A percentile compares a stretch with the other conserved stretches of the same genome.
phyloP scores from a whole-genome alignment of 2,888 invertebrate species.

The Apodemia mormo region DNA sequence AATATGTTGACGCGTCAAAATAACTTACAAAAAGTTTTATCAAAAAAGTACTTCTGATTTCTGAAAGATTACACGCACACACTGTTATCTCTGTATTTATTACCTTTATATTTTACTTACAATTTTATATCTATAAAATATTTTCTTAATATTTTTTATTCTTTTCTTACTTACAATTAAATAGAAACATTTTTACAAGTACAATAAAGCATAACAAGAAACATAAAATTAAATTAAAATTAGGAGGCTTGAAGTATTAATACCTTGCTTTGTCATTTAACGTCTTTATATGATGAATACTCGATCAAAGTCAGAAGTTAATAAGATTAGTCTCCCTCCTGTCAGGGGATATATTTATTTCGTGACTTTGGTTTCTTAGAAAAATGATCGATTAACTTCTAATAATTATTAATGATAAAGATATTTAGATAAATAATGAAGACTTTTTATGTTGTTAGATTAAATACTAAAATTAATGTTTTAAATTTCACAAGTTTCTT shows the following conservation, averaged over 20 bases:
- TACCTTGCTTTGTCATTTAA: constrained; percentile 2
- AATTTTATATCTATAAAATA: no score
- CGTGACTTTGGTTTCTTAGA: constrained; percentile 36
- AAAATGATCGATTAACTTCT: constrained; percentile 38
- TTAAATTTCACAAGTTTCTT: no score
- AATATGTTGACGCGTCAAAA: no score
- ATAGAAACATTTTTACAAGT: not conserved
- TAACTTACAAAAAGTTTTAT: no score
- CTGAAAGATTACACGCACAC: no score
- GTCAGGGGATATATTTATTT: constrained; percentile 16
- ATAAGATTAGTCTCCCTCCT: constrained; percentile 53
- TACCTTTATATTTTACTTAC: no score
- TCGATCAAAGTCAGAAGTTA: constrained; percentile 57
- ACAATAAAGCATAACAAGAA: not conserved
- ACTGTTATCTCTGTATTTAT: no score
- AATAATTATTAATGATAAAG: constrained; percentile 23
- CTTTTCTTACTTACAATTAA: no score
- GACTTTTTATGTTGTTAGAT: not conserved
- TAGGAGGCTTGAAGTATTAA: not conserved
- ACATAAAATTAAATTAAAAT: not conserved
- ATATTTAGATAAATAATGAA: constrained; percentile 22
- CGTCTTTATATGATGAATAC: constrained; percentile 37
- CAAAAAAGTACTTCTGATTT: no score
- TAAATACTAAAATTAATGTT: no score
- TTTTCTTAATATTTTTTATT: no score